These are phyloP conservation scores for Melanostigma gelatinosum DNA, from an alignment of 2,113 vertebrate species.

Conservation along the genomic window DNA sequence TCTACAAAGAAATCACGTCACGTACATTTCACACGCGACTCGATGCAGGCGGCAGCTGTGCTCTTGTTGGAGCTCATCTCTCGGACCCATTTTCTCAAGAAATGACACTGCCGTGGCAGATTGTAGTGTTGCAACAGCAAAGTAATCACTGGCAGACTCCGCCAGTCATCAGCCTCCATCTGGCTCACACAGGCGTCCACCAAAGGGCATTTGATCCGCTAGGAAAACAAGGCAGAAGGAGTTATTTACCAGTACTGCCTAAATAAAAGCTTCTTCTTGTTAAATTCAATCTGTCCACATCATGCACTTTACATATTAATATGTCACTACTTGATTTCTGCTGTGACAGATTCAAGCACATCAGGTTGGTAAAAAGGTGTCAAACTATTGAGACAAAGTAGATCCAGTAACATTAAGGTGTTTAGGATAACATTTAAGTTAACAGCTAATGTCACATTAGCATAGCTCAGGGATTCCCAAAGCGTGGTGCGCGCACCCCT, in stretches of 20 bases:
- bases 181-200: background rate
- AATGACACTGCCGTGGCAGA: background rate
- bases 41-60: background rate
- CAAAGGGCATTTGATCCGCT: background rate
- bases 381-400: too few species aligned
- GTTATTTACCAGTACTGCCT: background rate
- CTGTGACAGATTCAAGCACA: too few species aligned
- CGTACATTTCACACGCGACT: background rate
- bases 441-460: too few species aligned
- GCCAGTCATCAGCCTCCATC: slow-evolving; percentile 45
- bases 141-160: background rate
- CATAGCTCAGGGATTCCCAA: too few species aligned
- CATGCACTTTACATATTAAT: background rate
- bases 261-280: background rate
- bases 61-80: background rate
- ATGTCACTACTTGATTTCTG: too few species aligned
- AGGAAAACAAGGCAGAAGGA: background rate
- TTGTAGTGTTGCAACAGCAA: background rate
- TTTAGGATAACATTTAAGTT: too few species aligned
- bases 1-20: background rate
- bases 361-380: too few species aligned
- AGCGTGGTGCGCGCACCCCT: too few species aligned
- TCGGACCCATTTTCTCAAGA: background rate
- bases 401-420: too few species aligned
- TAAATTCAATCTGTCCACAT: background rate